Conservation (phyloP, 2,113 vertebrate species). For the Halichoerus grypus region DNA sequence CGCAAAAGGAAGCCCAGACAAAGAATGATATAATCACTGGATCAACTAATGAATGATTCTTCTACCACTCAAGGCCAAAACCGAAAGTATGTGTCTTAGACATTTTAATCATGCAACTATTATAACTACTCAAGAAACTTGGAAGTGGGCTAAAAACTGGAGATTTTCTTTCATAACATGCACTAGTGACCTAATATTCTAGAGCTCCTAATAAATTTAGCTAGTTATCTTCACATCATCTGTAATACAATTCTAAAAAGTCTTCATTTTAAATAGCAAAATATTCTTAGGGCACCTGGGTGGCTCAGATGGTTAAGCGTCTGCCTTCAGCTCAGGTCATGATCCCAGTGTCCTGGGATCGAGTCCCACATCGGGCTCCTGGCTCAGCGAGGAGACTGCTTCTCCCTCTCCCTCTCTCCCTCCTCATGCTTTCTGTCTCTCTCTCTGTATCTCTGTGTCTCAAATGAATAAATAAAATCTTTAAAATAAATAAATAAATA, state of each 20-base stretch:
- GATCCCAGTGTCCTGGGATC: too few species aligned
- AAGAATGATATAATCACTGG: neutral
- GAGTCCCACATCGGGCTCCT: too few species aligned
- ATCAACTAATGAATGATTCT: neutral
- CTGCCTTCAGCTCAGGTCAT: too few species aligned
- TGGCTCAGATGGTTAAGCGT: too few species aligned
- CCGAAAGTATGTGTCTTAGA: neutral
- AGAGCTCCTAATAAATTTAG: neutral
- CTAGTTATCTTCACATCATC: neutral
- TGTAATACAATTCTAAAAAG: neutral
- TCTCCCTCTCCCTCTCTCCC: too few species aligned
- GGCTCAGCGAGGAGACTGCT: too few species aligned
- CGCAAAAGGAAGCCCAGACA: conserved; percentile 45
- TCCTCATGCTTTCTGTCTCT: too few species aligned
- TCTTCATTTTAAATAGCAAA: conserved; percentile 47
- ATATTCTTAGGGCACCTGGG: neutral
- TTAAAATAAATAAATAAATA: too few species aligned
- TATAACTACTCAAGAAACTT: conserved; percentile 23
- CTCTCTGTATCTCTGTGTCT: too few species aligned
- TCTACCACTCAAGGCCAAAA: conserved; percentile 23
- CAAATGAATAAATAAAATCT: too few species aligned
- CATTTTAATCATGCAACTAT: neutral
- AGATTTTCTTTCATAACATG: conserved; percentile 44
- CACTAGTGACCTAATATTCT: conserved; percentile 6
- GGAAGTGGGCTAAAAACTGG: neutral